These are phyloP conservation scores for Trachemys scripta DNA, from an alignment of 2,113 vertebrate genomes.

Conservation along the genomic window DNA sequence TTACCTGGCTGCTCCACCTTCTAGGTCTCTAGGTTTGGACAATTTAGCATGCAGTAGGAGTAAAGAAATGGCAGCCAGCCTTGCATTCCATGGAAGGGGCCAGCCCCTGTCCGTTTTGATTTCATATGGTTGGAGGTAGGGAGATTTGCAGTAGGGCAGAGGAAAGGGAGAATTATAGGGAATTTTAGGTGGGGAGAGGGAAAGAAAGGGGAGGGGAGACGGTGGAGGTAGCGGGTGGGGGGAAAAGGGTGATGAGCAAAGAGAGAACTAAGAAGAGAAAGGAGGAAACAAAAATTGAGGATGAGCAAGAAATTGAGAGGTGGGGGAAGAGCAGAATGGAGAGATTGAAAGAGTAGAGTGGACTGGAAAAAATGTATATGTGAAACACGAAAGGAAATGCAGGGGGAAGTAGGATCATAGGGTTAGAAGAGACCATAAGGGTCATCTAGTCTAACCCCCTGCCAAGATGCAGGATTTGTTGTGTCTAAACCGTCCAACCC, in stretches of 20 bases:
- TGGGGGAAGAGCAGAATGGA: not conserved
- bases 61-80: not conserved
- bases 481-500: too few species aligned
- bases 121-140: not conserved
- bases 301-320: too few species aligned
- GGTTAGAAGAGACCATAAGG: too few species aligned
- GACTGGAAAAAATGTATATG: not conserved
- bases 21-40: not conserved
- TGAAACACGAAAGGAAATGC: not conserved
- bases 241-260: too few species aligned
- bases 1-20: not conserved
- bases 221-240: too few species aligned
- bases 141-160: not conserved
- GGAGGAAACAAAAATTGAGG: not conserved
- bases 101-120: not conserved
- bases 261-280: not conserved
- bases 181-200: not conserved
- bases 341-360: not conserved
- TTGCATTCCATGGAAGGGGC: not conserved
- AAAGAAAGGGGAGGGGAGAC: not conserved
- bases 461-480: too few species aligned
- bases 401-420: not conserved
- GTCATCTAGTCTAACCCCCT: too few species aligned
- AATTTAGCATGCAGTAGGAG: not conserved
- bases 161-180: not conserved